Percentiles rank a stretch among this genome's conserved stretches.
phyloP scores from a whole-genome alignment of 35 echinoderm and acorn worm genomes.

The Ophioderma brevispina region DNA sequence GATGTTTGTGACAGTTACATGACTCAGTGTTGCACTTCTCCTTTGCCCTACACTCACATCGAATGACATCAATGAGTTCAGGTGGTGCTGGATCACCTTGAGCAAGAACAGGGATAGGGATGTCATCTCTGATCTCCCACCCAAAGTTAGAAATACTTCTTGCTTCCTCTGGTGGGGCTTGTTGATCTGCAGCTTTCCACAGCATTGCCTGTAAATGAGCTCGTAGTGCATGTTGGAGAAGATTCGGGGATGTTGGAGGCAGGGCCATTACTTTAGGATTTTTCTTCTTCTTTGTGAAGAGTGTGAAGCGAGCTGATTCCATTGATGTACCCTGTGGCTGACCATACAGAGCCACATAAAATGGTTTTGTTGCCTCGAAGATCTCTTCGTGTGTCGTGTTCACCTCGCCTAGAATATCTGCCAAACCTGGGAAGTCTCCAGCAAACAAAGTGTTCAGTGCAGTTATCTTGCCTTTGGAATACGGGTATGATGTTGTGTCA shows the following conservation, averaged over 20 bases:
- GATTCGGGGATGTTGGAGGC: conserved; percentile 21
- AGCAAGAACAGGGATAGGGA: neutral
- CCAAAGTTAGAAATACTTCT: neutral
- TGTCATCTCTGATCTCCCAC: neutral
- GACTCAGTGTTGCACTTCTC: neutral
- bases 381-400: no score
- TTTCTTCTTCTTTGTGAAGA: conserved; percentile 8
- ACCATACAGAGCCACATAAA: no score
- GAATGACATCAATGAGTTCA: conserved; percentile 23
- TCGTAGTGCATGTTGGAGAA: no score
- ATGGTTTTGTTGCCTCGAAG: no score
- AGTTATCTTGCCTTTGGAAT: no score
- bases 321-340: conserved; percentile 13
- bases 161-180: neutral
- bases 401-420: no score
- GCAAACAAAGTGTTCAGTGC: no score
- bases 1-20: neutral
- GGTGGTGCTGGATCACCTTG: conserved; percentile 2
- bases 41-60: conserved; percentile 7
- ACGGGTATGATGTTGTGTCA: no score
- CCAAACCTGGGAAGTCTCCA: no score
- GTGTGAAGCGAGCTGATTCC: neutral
- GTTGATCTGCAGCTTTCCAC: neutral
- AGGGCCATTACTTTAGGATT: conserved; percentile 31
- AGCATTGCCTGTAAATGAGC: conserved; percentile 18